phyloP scores from a whole-genome alignment of 2,797 vertebrate species.

The Falco biarmicus region DNA sequence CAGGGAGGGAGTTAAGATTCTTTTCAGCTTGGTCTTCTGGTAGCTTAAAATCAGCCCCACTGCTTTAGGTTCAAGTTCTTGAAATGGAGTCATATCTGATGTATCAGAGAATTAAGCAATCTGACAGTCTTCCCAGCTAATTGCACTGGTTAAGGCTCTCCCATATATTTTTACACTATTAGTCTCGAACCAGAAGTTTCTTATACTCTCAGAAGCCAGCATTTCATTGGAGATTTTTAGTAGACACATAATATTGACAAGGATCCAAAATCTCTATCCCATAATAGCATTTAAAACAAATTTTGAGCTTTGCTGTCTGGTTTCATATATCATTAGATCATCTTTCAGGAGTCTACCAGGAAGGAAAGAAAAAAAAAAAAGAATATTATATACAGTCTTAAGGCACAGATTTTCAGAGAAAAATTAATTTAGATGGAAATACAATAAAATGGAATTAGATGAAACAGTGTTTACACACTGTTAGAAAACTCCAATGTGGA shows the following conservation, averaged over 20 bases:
- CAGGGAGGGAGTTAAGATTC: neutral
- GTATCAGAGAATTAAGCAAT: neutral
- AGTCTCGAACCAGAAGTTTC: neutral
- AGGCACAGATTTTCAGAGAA: neutral
- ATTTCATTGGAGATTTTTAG: neutral
- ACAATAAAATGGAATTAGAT: neutral
- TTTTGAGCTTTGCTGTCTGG: neutral
- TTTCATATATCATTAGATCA: neutral
- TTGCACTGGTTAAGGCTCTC: neutral
- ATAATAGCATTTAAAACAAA: conserved; percentile 8
- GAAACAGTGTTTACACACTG: neutral
- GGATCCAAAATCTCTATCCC: neutral
- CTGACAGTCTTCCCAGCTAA: neutral
- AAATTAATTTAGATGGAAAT: neutral
- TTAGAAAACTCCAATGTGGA: neutral
- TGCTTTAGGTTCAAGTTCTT: neutral
- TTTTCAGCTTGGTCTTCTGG: neutral
- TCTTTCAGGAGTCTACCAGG: neutral
- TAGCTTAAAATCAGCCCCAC: neutral
- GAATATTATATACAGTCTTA: neutral
- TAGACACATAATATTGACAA: neutral
- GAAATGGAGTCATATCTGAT: neutral
- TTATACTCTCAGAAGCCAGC: neutral
- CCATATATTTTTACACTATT: neutral
- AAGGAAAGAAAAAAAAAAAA: neutral